These are phyloP conservation scores for Blennius ocellaris DNA, from an alignment of 2,113 vertebrate genomes.

Conservation along the genomic window DNA sequence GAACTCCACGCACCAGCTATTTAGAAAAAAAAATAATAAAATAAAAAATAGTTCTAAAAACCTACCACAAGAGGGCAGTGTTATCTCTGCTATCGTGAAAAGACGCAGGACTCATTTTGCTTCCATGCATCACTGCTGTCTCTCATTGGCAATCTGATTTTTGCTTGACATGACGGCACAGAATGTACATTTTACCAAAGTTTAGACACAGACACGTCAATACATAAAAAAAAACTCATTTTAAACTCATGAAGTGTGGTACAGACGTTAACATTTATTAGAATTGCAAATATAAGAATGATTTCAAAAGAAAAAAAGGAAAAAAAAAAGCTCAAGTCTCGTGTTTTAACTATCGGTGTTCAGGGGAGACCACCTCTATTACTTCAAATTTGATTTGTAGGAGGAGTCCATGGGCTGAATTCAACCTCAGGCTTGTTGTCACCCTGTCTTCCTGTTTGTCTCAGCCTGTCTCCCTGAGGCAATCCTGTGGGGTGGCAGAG, in stretches of 20 bases:
- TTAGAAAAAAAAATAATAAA: neutral
- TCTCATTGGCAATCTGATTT: constrained; percentile 2
- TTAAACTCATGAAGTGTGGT: no score
- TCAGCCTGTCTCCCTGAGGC: constrained; percentile 69
- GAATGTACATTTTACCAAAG: constrained; percentile 16
- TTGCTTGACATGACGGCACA: constrained; percentile 4
- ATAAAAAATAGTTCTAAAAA: constrained; percentile 15
- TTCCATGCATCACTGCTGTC: constrained; percentile 18
- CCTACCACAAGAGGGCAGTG: constrained; percentile 78
- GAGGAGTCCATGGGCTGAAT: constrained; percentile 46
- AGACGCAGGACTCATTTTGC: neutral
- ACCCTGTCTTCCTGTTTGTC: constrained; percentile 79
- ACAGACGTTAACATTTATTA: no score
- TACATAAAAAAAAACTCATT: no score
- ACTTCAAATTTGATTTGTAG: constrained; percentile 33
- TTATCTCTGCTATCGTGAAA: constrained; percentile 29
- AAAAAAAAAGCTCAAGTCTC: neutral
- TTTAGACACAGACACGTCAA: no score
- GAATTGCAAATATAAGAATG: no score
- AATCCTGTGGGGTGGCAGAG: constrained; percentile 74
- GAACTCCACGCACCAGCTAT: no score
- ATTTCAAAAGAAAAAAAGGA: neutral
- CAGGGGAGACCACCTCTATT: constrained; percentile 16
- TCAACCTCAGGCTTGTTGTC: constrained; percentile 67
- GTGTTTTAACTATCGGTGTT: constrained; percentile 3